phyloP scores from a whole-genome alignment of 2,797 vertebrate species.

The Acipenser oxyrinchus region DNA sequence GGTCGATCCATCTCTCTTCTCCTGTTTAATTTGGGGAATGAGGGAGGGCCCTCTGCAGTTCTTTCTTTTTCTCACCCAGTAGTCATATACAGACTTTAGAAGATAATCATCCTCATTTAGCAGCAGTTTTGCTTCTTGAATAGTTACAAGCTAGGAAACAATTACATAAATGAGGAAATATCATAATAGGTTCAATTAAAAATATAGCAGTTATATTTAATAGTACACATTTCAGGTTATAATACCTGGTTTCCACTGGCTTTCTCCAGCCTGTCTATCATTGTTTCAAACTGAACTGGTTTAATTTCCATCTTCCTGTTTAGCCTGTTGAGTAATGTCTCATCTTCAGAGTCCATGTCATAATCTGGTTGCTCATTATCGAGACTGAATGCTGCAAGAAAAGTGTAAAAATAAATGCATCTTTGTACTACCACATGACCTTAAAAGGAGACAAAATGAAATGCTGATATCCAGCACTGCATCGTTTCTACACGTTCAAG shows the following conservation, averaged over 20 bases:
- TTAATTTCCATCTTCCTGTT: constrained; percentile 90
- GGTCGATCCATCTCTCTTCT: constrained; percentile 83
- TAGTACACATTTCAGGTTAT: no score
- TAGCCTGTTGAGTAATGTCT: constrained; percentile 79
- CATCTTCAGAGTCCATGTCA: constrained; percentile 92
- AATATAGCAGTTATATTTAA: no score
- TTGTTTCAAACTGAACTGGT: constrained; percentile 86
- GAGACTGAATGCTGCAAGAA: constrained; percentile 70
- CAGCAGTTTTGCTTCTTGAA: constrained; percentile 82
- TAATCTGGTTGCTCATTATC: constrained; percentile 88
- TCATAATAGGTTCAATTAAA: background rate
- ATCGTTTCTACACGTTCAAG: no score
- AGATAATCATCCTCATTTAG: constrained; percentile 89
- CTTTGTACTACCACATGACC: no score
- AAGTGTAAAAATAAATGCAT: background rate
- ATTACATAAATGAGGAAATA: background rate
- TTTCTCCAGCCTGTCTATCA: constrained; percentile 89
- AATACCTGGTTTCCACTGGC: constrained; percentile 86
- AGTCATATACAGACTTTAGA: constrained; percentile 90
- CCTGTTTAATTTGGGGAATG: constrained; percentile 79
- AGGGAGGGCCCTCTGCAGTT: constrained; percentile 76
- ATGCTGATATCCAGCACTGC: no score
- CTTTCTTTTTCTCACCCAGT: constrained; percentile 88
- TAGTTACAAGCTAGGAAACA: constrained; percentile 67
- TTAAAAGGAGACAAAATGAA: no score